Conservation (phyloP, 2,888 invertebrate genomes). For the Patella pellucida region DNA sequence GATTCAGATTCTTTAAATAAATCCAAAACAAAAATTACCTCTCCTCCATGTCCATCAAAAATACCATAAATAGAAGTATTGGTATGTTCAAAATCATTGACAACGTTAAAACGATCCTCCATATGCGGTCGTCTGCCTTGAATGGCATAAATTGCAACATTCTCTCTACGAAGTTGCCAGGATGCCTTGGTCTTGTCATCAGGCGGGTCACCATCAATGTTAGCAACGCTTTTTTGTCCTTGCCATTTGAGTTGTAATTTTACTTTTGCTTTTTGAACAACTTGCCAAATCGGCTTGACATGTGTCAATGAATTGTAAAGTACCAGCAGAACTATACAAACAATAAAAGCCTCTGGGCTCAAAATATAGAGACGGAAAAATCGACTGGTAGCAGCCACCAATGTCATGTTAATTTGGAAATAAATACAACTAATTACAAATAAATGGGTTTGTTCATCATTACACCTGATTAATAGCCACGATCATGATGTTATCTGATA, state of each 20-base stretch:
- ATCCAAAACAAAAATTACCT: constrained; percentile 72
- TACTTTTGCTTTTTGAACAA: constrained; percentile 38
- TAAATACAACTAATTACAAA: too few relatives aligned
- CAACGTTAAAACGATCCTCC: constrained; percentile 94
- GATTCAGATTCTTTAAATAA: too few relatives aligned
- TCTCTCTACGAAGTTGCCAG: constrained; percentile 84
- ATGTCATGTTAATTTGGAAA: constrained; percentile 36
- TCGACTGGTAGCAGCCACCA: constrained; percentile 41
- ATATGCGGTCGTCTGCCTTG: constrained; percentile 91
- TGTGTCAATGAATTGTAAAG: constrained; percentile 54
- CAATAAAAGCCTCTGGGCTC: constrained; percentile 53
- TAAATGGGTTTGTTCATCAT: too few relatives aligned
- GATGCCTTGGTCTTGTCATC: constrained; percentile 52
- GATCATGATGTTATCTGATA: too few relatives aligned
- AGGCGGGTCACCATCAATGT: constrained; percentile 21
- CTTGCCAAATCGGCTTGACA: constrained; percentile 51
- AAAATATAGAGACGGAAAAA: constrained; percentile 53
- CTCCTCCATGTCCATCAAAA: constrained; percentile 96
- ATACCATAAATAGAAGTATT: constrained; percentile 91
- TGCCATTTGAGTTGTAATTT: constrained; percentile 38
- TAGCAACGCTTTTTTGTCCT: constrained; percentile 27
- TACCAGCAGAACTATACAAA: constrained; percentile 45
- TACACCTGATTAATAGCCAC: too few relatives aligned
- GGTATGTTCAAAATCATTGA: constrained; percentile 86
- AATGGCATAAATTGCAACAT: constrained; percentile 89